Percentiles rank a stretch among this genome's conserved stretches.
Conservation (phyloP, 2,888 invertebrate species). For the Nomada fucata region DNA sequence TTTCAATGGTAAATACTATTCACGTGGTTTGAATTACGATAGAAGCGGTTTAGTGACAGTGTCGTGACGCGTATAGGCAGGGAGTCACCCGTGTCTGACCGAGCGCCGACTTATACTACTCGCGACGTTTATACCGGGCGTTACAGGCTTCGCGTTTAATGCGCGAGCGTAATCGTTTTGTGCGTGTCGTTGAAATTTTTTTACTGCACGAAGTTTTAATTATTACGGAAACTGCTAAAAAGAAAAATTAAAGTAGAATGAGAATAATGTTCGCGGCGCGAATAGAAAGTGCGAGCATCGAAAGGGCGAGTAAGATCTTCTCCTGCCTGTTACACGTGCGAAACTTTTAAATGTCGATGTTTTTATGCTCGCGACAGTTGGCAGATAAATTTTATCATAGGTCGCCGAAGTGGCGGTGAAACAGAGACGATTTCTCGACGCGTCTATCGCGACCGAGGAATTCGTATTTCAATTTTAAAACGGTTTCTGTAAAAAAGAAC, state of each 20-base stretch:
- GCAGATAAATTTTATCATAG: not conserved
- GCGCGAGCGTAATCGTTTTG: not conserved
- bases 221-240: not conserved
- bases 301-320: not conserved
- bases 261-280: too few relatives aligned
- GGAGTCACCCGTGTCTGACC: not conserved
- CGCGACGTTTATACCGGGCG: not conserved
- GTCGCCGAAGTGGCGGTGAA: not conserved
- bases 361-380: not conserved
- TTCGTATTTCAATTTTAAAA: conserved; percentile 21
- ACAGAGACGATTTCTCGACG: not conserved
- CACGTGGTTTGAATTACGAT: too few relatives aligned
- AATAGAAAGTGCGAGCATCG: too few relatives aligned
- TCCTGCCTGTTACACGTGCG: not conserved
- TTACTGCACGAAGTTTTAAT: conserved; percentile 5
- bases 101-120: conserved; percentile 21
- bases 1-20: too few relatives aligned
- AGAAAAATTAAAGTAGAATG: too few relatives aligned
- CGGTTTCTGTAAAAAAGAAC: not conserved
- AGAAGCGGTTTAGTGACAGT: not conserved
- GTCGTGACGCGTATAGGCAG: too few relatives aligned
- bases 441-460: not conserved
- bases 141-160: not conserved
- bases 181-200: not conserved
- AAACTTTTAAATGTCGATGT: not conserved